Evolutionary conservation across 2,888 invertebrate species (phyloP), one percentile per base, ranked within the genome.

Genomic region (Blomia tropicalis): DNA sequence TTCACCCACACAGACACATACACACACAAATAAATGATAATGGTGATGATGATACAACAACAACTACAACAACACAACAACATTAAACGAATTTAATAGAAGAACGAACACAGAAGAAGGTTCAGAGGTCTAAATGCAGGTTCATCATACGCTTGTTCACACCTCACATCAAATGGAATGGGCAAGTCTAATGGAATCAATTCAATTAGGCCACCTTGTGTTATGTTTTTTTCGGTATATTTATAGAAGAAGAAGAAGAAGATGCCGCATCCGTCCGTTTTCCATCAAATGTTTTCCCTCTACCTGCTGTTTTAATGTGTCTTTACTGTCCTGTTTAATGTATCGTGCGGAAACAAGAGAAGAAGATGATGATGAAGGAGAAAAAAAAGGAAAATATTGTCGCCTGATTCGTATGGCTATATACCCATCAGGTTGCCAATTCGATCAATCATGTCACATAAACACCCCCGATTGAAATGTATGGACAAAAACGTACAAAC

Each of bases 121-220:
- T 41, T 14, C 41, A 41, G 41, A 41, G 14, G 14, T 14, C 41
- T 17, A 41, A 41, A n/a, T 14, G 41, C 41, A 41, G n/a, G 41
- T 14, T n/a, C 41, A 41, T 14, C 41, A 41, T 17, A 41, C 14
- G n/a, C 14, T 47, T 17, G 36, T 7, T 11, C 51, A 27, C 51
- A 47, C 51, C n/a, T 47, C 51, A 47, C 51, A 47, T n/a, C 51
- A 11, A 14, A 14, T 27, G 11, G 5, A 47, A 27, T 47, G 51
- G 51, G 51, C 51, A 47, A 47, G 51, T 47, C 51, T 41, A 47
- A 14, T 22, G 51, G 51, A 47, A 47, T 47, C 51, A 47, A 47
- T 47, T 47, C 51, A 47, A 47, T 47, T 47, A 47, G 36, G 36
- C 36, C 36, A 36, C n/a, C n/a, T n/a, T n/a, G 36, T 36, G 36